Base-by-base conservation (phyloP, 2,113 vertebrate genomes). In the Chionis minor region DNA sequence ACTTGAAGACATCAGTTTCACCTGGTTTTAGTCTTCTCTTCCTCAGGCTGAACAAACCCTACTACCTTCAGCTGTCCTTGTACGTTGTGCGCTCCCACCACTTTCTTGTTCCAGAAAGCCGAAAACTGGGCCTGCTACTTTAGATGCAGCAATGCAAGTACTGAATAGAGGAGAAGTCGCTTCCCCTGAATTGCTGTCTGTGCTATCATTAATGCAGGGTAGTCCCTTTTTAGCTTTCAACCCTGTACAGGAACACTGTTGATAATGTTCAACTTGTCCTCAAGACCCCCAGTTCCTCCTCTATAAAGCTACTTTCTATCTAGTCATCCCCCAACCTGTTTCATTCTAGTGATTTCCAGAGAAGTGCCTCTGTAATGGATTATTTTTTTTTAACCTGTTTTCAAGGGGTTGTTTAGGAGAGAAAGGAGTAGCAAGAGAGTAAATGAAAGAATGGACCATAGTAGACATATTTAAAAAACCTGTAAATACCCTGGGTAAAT, bases 121-220 rank as follows among this genome's bases (percentile, higher is more conserved):
- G 51, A 27, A 9, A 78, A 61, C 9, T 59, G 28, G 5, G 12
- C 9, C 9, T 52, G 16, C 4, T 47, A 10, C 33, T 65, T 21
- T 61, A 23, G 14, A 2, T 44, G 26, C 13, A 82, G 47, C 32
- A 30, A 16, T 3, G 1, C 8, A 32, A 3, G 1, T 52, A 6
- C 33, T 63, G 30, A 54, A 30, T 4, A 78, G 35, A 81, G 24
- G 10, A 86, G 56, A 6, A 79, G 52, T 62, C 12, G 20, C 65
- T 74, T 72, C 13, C 21, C 30, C 45, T 78, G 65, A 6, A 27
- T 74, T 66, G 18, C 35, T 81, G 35, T 7, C 38, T 83, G 2
- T 70, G 23, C 23, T 49, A 2, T 52, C 32, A 6, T 16, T 77
- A 4, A 10, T 27, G 9, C 8, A 72, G 15, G 26, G 11, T 52